Base-by-base conservation (phyloP, 2,797 vertebrate species). In the Enteromius viviparus region DNA sequence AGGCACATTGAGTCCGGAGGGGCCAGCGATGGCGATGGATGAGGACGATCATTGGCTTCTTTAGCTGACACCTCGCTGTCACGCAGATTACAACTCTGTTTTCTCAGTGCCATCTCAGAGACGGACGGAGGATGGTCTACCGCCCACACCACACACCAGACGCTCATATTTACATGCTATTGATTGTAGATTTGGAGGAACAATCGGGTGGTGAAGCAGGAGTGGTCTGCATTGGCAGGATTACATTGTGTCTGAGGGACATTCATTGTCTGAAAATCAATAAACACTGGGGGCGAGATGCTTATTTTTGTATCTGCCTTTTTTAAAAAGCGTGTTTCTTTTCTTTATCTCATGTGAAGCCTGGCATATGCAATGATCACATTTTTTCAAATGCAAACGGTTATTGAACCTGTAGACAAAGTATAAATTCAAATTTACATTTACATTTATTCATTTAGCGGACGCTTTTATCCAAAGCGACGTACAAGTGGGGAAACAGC, bases 11-110 rank as follows among this genome's bases (percentile, higher is more conserved):
- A 83, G 80, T 82, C 77, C 40, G 65, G 76, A 86, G 82, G 76
- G 71, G 29, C 80, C 66, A 4, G 80, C 26, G 81, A 79, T 79
- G 62, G 58, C 40, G 64, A 81, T 70, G 71, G 76, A 84, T 87
- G 71, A 76, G 75, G 72, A 40, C 71, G 85, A 85, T 88, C 78
- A 69, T 82, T 40, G 29, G 74, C 55, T 64, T 80, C 78, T 83
- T 86, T 85, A 86, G 82, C 81, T 81, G 81, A 81, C 85, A 88
- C 81, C 65, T 78, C 64, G 37, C 74, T 84, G 81, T 87, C 85
- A 87, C 26, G 66, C 75, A 76, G 80, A 86, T 86, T 83, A 86
- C 55, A n/a, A 74, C 84, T 85, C 69, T 82, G 55, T 86, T 86
- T 75, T 71, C 62, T 80, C 69, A 47, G 68, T 65, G 51, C 47